Evolutionary conservation across 2,113 vertebrate genomes (phyloP).

Genomic region (Anolis sagrei): DNA sequence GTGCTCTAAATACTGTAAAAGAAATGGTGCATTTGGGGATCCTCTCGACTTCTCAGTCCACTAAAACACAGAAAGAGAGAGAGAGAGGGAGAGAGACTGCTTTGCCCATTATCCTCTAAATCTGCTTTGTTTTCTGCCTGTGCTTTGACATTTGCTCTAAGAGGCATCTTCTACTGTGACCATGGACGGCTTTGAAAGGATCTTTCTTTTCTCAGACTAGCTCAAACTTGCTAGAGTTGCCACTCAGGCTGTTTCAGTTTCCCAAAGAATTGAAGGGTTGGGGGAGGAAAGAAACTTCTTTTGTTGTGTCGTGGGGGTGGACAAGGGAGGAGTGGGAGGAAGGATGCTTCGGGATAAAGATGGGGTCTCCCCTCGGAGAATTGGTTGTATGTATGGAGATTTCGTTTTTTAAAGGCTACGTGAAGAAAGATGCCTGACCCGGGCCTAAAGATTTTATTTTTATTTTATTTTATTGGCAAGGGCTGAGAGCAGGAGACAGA

Average conservation of each 20-base stretch:
- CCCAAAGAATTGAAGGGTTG: slow-evolving; percentile 34
- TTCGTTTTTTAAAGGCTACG: slow-evolving; percentile 18
- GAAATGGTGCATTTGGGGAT: background rate
- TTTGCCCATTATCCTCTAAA: slow-evolving; percentile 23
- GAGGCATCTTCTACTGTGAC: slow-evolving; percentile 5
- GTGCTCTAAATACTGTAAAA: slow-evolving; percentile 12
- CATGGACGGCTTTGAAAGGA: slow-evolving; percentile 40
- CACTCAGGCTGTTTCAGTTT: slow-evolving; percentile 4
- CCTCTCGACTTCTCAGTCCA: background rate
- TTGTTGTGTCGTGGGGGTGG: background rate
- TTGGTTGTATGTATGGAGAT: slow-evolving; percentile 6
- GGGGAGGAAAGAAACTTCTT: slow-evolving; percentile 22
- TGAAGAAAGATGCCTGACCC: background rate
- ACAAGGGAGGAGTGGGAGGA: slow-evolving; percentile 27
- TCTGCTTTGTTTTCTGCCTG: slow-evolving; percentile 28
- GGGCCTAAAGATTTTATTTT: slow-evolving; percentile 5
- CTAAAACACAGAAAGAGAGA: background rate
- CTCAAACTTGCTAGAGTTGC: slow-evolving; percentile 28
- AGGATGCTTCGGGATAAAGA: slow-evolving; percentile 17
- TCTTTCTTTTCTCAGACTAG: slow-evolving; percentile 25
- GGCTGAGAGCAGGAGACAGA: slow-evolving; percentile 58
- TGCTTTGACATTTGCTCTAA: slow-evolving; percentile 41
- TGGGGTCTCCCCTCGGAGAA: slow-evolving; percentile 16
- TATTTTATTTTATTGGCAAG: slow-evolving; percentile 52
- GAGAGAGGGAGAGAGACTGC: background rate